phyloP scores from a whole-genome alignment of 1,140 invertebrate species.

The Notospermus geniculatus region DNA sequence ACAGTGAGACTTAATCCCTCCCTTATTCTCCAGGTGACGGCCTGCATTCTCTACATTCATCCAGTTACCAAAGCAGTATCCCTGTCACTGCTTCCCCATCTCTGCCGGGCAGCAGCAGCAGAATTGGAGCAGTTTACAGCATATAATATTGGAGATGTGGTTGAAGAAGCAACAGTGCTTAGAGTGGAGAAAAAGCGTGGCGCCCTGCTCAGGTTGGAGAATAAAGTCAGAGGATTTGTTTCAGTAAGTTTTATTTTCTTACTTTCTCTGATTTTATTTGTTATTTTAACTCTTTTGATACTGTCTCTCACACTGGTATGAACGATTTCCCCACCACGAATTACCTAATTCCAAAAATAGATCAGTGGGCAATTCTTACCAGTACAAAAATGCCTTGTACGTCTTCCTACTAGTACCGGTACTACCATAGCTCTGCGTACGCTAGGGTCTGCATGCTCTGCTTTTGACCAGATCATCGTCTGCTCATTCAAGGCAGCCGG shows the following conservation, averaged over 20 bases:
- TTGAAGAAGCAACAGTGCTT: not conserved
- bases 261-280: not conserved
- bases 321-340: no score
- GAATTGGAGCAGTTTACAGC: not conserved
- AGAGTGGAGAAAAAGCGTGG: conserved; percentile 51
- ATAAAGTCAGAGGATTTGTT: conserved; percentile 61
- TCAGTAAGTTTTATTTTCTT: conserved; percentile 53
- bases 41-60: conserved; percentile 30
- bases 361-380: no score
- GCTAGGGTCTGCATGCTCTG: no score
- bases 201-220: conserved; percentile 60
- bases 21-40: conserved; percentile 24
- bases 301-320: no score
- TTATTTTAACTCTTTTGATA: no score
- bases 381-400: no score
- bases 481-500: no score
- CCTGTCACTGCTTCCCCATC: conserved; percentile 26
- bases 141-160: not conserved
- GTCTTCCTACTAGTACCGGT: no score
- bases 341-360: no score
- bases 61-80: conserved; percentile 26
- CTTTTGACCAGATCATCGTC: no score
- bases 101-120: conserved; percentile 10
- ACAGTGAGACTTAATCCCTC: not conserved
- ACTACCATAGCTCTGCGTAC: no score